Evolutionary conservation across 1,140 invertebrate species (phyloP).

Genomic region (Phymorhynchus buccinoides): DNA sequence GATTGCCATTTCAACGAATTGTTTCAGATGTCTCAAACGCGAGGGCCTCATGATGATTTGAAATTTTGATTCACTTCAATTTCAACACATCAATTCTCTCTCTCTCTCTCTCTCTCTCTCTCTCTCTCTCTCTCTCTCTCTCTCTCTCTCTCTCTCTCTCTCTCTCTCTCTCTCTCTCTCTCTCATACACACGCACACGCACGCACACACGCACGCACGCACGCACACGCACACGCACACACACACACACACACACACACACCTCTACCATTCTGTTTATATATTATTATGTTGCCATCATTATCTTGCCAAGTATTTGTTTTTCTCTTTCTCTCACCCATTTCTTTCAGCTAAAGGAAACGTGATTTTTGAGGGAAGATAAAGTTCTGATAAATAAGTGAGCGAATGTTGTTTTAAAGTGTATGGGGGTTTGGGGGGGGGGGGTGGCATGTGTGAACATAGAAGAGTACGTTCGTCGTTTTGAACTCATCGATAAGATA

Average conservation of each 20-base stretch:
- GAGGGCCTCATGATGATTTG: neutral
- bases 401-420: no score
- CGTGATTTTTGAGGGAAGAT: no score
- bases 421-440: no score
- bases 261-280: no score
- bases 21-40: neutral
- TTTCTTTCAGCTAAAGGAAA: no score
- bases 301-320: no score
- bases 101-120: neutral
- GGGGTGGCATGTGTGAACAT: no score
- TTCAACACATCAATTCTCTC: neutral
- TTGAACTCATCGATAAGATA: no score
- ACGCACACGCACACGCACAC: neutral
- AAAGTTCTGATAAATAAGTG: no score
- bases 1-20: neutral
- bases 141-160: neutral
- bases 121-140: neutral
- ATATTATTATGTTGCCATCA: no score
- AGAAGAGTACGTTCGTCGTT: no score
- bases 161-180: neutral
- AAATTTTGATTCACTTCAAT: neutral
- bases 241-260: conserved; percentile 11
- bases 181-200: neutral
- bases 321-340: no score
- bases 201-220: neutral